Conservation (phyloP, 30 jellyfish, hydroid and myxozoan genomes). For the Cassiopea xamachana region DNA sequence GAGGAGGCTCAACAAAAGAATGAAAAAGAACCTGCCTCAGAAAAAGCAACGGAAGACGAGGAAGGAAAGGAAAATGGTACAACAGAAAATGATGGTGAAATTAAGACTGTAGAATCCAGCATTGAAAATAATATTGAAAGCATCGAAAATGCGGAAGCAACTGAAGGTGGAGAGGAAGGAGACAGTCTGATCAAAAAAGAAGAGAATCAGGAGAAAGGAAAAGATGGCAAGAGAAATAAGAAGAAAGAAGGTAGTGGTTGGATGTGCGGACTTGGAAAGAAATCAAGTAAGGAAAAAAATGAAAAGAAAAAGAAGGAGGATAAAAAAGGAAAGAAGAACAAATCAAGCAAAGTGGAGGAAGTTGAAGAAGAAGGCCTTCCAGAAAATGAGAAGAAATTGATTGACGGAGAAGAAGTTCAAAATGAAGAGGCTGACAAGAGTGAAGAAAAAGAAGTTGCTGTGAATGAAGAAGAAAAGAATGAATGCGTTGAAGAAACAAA, state of each 20-base stretch:
- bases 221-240: slow-evolving; percentile 37
- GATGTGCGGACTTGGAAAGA: slow-evolving; percentile 66
- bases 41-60: slow-evolving; percentile 9
- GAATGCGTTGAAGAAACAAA: not conserved
- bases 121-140: slow-evolving; percentile 5
- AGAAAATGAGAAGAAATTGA: slow-evolving; percentile 32
- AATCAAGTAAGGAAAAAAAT: slow-evolving; percentile 28
- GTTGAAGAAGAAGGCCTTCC: slow-evolving; percentile 37
- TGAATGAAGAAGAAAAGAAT: slow-evolving; percentile 6
- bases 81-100: not conserved
- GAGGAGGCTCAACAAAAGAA: not conserved
- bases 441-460: slow-evolving; percentile 26
- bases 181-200: slow-evolving; percentile 9
- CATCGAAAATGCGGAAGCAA: not conserved
- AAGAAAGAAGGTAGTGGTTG: slow-evolving; percentile 58
- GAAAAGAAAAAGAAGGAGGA: slow-evolving; percentile 48
- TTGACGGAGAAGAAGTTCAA: slow-evolving; percentile 31
- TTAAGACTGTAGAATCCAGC: not conserved
- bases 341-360: slow-evolving; percentile 10
- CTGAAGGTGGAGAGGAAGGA: slow-evolving; percentile 21
- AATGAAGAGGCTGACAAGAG: slow-evolving; percentile 5
- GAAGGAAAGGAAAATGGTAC: not conserved
- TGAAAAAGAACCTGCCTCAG: not conserved
- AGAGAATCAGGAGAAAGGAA: slow-evolving; percentile 20
- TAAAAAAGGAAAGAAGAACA: slow-evolving; percentile 21